Base-by-base conservation (phyloP, 2,888 invertebrate species). In the Acrobeloides nanus region DNA sequence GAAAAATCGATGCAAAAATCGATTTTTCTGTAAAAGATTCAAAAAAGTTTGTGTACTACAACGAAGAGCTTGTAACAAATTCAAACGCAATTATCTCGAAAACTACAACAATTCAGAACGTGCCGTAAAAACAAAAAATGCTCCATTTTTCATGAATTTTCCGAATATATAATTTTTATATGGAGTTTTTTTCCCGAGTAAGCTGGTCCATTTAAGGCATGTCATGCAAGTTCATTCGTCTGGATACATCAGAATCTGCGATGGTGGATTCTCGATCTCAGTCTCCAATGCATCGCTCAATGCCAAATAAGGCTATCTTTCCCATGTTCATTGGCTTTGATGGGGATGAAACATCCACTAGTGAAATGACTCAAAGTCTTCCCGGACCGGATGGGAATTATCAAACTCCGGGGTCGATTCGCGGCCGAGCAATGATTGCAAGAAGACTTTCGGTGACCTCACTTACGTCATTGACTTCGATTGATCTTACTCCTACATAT, bases 311-410 rank as follows among this genome's bases (percentile, higher is more conserved):
- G 39, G 55, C 62, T 15, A 67, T 67, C 38, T 67, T 67, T 47
- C 61, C 64, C 5, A 68, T 67, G 66, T 67, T 67, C 51, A 67
- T 67, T 27, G 67, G 67, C 20, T 38, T 67, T 17, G 50, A 53
- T 8, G 61, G 57, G 21, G 48, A 46, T 5, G 53, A 44, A 12
- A 27, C 1, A 41, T 56, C 27, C 29, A 47, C 46, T 26, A 38
- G 29, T 37, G 23, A 29, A 38, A 53, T 53, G 46, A 53, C 46
- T 4, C 52, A 42, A 34, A 32, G 27, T 20, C 32, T 42, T 26
- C 47, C 40, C n/a, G n/a, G n/a, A n/a, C n/a, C n/a, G n/a, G n/a
- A n/a, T n/a, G n/a, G n/a, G 2, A 26, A 35, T 5, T 38, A 18
- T 35, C 38, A 35, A 34, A 15, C 29, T 25, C 24, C 43, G 18